Evolutionary conservation across 1,140 invertebrate species (phyloP), one percentile per base, ranked within the genome.

Genomic region (Drosophila carrolli): DNA sequence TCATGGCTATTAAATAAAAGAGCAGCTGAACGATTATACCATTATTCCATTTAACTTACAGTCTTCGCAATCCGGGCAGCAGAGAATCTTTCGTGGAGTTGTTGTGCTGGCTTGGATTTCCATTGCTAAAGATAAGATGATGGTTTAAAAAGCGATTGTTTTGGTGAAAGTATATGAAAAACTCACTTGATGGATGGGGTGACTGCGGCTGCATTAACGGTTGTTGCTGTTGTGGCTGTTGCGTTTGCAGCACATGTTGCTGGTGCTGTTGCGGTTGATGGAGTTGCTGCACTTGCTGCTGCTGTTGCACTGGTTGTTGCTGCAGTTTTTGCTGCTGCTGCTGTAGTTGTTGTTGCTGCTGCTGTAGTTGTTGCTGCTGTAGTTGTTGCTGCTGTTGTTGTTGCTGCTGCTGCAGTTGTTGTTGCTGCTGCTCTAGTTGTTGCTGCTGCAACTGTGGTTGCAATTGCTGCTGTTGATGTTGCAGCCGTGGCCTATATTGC

Each of bases 21-120:
- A 16, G n/a, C 48, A 29, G 35, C 51, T 9, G 8, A 29, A 38
- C n/a, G 19, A 29, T 9, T 37, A 8, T 5, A 35, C 14, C 6
- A n/a, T 32, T 14, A 23, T 40, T 32, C 5, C 13, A 10, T 4
- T 16, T 11, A 35, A 74, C 90, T 89, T 75, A 91, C 90, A 78
- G 44, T 89, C 81, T 60, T 91, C 90, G 54, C 90, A 91, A 60
- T 91, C 90, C 7, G 90, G 90, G 60, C 90, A 90, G 56, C 90
- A 90, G 8, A 91, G 76, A 73, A 89, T 91, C 50, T 66, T 79
- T 43, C 84, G 76, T 16, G 72, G 51, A 35, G 53, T 47, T 1
- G 63, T 41, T 5, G 48, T 27, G 29, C 46, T 80, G 32, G 47
- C 50, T 16, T 68, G 62, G n/a, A 48, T 37, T 50, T 89, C 76